Base-by-base conservation (phyloP, 2,888 invertebrate species). In the Dilophus febrilis region DNA sequence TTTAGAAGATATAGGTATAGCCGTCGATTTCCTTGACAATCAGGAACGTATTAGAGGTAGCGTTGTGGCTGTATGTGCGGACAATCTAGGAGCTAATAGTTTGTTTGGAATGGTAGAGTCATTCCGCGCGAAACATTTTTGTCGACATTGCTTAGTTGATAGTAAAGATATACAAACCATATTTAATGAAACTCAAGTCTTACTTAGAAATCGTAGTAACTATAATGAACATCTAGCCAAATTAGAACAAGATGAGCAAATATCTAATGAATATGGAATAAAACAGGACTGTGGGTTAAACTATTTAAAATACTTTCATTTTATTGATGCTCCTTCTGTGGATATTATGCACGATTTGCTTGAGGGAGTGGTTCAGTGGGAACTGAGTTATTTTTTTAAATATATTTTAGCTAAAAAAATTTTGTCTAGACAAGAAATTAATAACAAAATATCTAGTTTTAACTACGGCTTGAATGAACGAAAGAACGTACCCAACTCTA, bases 301-400 rank as follows among this genome's bases (percentile, higher is more conserved):
- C 40, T 46, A 46, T 16, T 41, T 48, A 11, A 35, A 42, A 11
- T 42, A 44, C 38, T 48, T 46, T 40, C 47, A 48, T 37, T 33
- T 48, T 27, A 37, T 32, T 36, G 38, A 43, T 11, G 41, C 37
- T 19, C 38, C 40, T 11, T 40, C 48, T 2, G 45, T 42, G 11
- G 47, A 49, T 35, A 47, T 49, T 19, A 48, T 49, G 48, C 49
- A 49, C 31, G 48, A 49, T 42, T 28, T 49, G n/a, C 29, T 49
- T 16, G 49, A 49, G 38, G 48, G 49, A 12, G 44, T 48, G n/a
- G 43, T 26, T 10, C 48, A 41, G 32, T 43, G 38, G 30, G 47
- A 49, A 40, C 32, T 48, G 12, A 45, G 44, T 37, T 17, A 39
- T 10, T 42, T 46, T 32, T 29, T 45, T 14, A 37, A 38, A 33